These are phyloP conservation scores for Hemiscyllium ocellatum DNA, from an alignment of 2,113 vertebrate genomes.

Conservation along the genomic window DNA sequence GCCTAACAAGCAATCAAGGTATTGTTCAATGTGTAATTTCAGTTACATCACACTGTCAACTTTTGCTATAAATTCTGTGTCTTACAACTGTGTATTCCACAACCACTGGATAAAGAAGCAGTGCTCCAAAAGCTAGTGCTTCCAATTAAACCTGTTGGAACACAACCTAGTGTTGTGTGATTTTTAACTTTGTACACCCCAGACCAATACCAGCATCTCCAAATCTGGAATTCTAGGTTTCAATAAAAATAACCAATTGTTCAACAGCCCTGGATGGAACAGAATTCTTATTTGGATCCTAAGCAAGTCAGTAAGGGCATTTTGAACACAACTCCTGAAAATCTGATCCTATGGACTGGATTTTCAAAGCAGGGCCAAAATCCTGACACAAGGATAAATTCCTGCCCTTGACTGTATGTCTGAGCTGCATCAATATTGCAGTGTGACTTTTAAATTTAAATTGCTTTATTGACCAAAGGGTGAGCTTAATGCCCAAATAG, in stretches of 20 bases:
- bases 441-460: not conserved
- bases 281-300: not conserved
- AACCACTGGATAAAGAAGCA: no score
- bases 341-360: not conserved
- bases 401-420: no score
- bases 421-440: not conserved
- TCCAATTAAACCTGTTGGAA: no score
- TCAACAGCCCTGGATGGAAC: not conserved
- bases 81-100: no score
- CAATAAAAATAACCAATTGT: not conserved
- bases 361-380: not conserved
- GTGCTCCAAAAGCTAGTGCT: no score
- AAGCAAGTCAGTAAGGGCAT: not conserved
- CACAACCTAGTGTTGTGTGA: no score
- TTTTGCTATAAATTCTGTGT: no score
- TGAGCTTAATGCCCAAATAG: not conserved
- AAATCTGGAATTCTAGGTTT: not conserved
- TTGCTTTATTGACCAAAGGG: not conserved
- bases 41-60: no score
- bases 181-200: no score
- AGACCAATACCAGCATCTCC: no score
- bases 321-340: not conserved
- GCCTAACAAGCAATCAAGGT: no score
- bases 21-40: no score
- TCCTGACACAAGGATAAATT: not conserved